Evolutionary conservation across 2,113 vertebrate species (phyloP), one percentile per base, ranked within the genome.

Genomic region (Mobula hypostoma): DNA sequence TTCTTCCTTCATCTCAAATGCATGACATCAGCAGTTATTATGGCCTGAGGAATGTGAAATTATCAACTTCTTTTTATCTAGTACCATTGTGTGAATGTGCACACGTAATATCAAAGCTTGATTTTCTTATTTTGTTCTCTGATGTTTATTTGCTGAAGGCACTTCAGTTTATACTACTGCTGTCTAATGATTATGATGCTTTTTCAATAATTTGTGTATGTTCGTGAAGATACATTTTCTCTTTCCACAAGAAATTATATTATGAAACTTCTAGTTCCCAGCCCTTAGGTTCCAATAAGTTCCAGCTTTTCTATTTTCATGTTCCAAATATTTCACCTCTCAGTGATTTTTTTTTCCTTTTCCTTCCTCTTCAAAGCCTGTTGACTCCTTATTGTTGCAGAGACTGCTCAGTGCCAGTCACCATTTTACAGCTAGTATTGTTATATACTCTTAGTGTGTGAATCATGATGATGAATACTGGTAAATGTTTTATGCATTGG

Each of bases 11-110:
- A 66, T n/a, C 85, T 66, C 15, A 27, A 66, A 32, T 66, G 32
- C 17, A 66, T 90, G 85, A 90, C 85, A 5, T 90, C 15, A 90
- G 85, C 61, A 90, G 85, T 88, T 88, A 88, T 88, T 88, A 27
- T 63, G 83, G 61, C 85, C 58, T 66, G 61, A 90, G 85, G 61
- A 90, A 66, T 68, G n/a, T n/a, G 29, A 90, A 66, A 90, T 90
- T 90, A 63, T 90, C 61, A 90, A 66, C 61, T 19, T 90, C 32
- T 66, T 29, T 66, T 88, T 56, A 88, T 88, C 58, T 63, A 27
- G 58, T 29, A 88, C 14, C 4, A 63, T 88, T 88, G 56, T 88
- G 83, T n/a, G 27, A 32, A 66, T 66, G 61, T 36, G 85, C 85
- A 63, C 61, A 90, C 61, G 68, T 66, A 32, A 90, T 68, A 90